Percentiles rank a stretch among this genome's conserved stretches.
Evolutionary conservation across 2,113 vertebrate genomes (phyloP).

Genomic region (Phylloscopus trochiloides): DNA sequence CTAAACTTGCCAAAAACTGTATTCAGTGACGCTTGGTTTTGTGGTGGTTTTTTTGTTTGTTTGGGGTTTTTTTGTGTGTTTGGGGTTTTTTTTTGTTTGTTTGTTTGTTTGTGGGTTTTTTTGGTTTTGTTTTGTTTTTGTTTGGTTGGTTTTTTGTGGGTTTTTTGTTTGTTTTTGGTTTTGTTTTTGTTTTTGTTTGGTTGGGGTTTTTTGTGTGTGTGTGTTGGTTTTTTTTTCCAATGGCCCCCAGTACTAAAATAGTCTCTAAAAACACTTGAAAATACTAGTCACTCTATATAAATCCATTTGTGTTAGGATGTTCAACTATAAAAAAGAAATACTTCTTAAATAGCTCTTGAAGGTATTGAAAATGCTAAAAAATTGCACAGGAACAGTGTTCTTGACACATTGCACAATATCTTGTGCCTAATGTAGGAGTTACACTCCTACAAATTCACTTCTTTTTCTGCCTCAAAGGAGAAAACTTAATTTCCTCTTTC

Average conservation of each 20-base stretch:
- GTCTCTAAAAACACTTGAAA: neutral
- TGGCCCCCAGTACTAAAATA: neutral
- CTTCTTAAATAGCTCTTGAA: neutral
- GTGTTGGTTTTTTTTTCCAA: neutral
- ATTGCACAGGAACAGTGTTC: neutral
- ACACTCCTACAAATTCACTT: neutral
- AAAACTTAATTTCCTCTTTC: neutral
- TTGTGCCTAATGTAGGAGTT: neutral
- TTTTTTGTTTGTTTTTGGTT: too few species aligned
- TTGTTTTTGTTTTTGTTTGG: too few species aligned
- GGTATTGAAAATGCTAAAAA: neutral
- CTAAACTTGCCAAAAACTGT: conserved; percentile 1
- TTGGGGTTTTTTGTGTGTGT: too few species aligned
- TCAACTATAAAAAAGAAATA: neutral
- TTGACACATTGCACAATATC: neutral
- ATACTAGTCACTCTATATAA: neutral
- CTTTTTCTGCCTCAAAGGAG: neutral
- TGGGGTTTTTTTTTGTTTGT: neutral
- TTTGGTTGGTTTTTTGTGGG: too few species aligned
- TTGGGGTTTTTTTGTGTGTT: too few species aligned
- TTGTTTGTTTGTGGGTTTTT: too few species aligned
- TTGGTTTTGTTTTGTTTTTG: too few species aligned
- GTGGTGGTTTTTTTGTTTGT: accelerated
- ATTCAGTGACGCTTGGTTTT: neutral
- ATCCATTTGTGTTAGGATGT: neutral